Evolutionary conservation across 2,888 invertebrate species (phyloP), one percentile per base, ranked within the genome.

Genomic region (Cheilosia urbana): DNA sequence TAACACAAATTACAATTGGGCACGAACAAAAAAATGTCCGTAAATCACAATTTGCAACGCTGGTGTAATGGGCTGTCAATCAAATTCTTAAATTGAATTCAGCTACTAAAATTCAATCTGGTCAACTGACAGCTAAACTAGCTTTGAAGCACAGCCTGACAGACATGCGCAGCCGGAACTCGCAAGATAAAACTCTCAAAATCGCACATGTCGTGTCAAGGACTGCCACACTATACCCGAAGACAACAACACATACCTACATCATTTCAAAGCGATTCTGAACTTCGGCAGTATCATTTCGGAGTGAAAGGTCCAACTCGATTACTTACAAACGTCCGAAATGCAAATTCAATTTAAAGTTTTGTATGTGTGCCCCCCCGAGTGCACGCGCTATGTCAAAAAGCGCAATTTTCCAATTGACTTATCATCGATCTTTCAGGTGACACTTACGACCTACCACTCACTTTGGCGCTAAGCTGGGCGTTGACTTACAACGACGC

Each of bases 361-460:
- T 51, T 49, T 49, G 51, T 42, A 19, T 45, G 45, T 51, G 30
- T 9, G 2, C 9, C 49, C 66, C 66, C 58, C 19, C 55, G 60
- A 30, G 60, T 49, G 47, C 27, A 37, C 27, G n/a, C 9, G 27
- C 49, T 13, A 17, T 37, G 65, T 49, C 66, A 57, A 24, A 24
- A 37, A 66, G 27, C 21, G 7, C 57, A 66, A 45, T 53, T 58
- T 40, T 49, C 66, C 75, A 40, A 76, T 58, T 58, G 62, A 76
- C 51, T 66, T 60, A 76, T 66, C 49, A 60, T 58, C 76, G 40
- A 76, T 76, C 66, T 58, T 76, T 76, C 9, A 24, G 51, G 40
- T 58, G 47, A 65, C 75, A 60, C 42, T 60, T 60, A 51, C 49
- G 30, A 53, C 53, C 30, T 53, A 21, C 60, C 49, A n/a, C 53